Evolutionary conservation across 1,140 invertebrate genomes (phyloP).

Genomic region (Globodera ellingtonae): DNA sequence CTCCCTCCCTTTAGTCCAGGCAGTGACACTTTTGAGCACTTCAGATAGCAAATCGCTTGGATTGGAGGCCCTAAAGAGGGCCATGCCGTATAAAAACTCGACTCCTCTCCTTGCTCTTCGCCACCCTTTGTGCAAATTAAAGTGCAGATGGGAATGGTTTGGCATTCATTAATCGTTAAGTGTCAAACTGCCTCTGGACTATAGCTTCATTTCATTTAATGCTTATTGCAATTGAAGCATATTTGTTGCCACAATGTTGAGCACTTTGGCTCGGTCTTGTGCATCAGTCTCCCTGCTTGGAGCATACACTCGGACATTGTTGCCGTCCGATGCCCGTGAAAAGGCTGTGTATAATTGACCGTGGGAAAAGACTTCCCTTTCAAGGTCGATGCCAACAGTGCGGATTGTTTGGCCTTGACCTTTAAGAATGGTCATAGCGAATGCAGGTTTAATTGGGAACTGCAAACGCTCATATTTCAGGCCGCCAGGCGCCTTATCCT

Average conservation of each 20-base stretch:
- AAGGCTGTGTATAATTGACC: slow-evolving; percentile 11
- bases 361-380: slow-evolving; percentile 22
- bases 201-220: neutral
- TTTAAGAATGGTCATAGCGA: slow-evolving; percentile 27
- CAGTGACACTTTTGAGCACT: no score
- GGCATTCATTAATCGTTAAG: neutral
- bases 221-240: neutral
- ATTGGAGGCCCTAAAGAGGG: no score
- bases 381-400: slow-evolving; percentile 9
- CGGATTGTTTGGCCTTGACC: slow-evolving; percentile 18
- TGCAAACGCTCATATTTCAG: slow-evolving; percentile 9
- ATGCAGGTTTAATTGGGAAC: slow-evolving; percentile 24
- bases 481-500: neutral
- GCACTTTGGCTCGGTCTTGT: neutral
- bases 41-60: no score
- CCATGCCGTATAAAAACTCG: no score
- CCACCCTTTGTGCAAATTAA: neutral
- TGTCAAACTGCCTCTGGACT: neutral
- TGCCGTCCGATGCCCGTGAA: neutral
- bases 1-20: neutral
- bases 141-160: slow-evolving; percentile 1
- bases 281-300: neutral
- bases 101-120: no score
- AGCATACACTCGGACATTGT: slow-evolving; percentile 5
- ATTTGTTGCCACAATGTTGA: slow-evolving; percentile 6